Conservation (phyloP, 2,888 invertebrate species). For the Yponomeuta malinellus region DNA sequence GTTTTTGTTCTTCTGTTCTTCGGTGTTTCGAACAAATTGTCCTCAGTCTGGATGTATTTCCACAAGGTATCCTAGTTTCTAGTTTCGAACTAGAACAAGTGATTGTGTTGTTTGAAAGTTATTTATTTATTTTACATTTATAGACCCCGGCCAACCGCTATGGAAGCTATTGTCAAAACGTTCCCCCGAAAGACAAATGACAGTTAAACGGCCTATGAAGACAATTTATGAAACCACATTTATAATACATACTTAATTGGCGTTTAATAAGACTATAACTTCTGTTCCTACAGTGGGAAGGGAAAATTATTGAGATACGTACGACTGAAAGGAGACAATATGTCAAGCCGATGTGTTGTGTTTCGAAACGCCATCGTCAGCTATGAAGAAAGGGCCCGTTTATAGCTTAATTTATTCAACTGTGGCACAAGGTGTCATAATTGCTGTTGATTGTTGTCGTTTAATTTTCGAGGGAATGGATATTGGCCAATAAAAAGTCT, state of each 20-base stretch:
- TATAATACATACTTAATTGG: background rate
- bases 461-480: background rate
- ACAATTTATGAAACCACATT: too few relatives aligned
- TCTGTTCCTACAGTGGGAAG: background rate
- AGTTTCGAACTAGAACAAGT: too few relatives aligned
- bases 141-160: too few relatives aligned
- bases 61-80: too few relatives aligned
- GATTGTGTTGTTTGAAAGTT: too few relatives aligned
- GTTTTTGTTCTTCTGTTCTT: too few relatives aligned
- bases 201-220: too few relatives aligned
- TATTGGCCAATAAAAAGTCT: background rate
- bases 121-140: too few relatives aligned
- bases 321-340: background rate
- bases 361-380: background rate
- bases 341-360: background rate
- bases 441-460: background rate
- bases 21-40: too few relatives aligned
- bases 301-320: background rate
- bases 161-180: too few relatives aligned
- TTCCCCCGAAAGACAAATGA: too few relatives aligned
- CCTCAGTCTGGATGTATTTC: too few relatives aligned
- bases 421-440: background rate
- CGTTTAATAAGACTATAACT: background rate
- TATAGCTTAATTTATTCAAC: slow-evolving; percentile 1
- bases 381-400: background rate